phyloP scores from a whole-genome alignment of 2,113 vertebrate species.

The Tachysurus fulvidraco region DNA sequence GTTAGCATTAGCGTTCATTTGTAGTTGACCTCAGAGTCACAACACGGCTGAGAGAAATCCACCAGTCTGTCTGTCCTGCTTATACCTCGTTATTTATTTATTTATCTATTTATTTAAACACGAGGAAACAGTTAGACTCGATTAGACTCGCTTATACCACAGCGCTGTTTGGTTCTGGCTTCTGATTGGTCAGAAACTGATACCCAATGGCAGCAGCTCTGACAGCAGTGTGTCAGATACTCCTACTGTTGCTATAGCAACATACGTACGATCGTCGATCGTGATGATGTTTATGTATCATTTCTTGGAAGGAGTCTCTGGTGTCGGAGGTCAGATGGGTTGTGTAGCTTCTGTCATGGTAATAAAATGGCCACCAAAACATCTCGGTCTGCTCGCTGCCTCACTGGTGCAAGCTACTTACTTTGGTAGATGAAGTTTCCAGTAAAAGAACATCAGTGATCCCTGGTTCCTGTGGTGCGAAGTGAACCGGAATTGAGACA shows the following conservation, averaged over 20 bases:
- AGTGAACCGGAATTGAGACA: too few species aligned
- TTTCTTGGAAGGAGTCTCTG: neutral
- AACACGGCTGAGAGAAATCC: too few species aligned
- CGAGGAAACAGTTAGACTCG: neutral
- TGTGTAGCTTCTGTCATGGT: neutral
- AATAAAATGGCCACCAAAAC: neutral
- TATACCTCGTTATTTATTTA: too few species aligned
- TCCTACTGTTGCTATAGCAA: neutral
- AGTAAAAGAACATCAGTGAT: too few species aligned
- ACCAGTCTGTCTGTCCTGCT: neutral
- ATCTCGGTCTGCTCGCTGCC: too few species aligned
- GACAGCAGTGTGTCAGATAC: neutral
- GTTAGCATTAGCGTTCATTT: neutral
- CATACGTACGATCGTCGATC: neutral
- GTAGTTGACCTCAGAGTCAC: neutral
- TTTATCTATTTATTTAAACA: too few species aligned
- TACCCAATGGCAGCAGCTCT: neutral
- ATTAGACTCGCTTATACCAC: neutral
- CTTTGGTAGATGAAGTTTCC: too few species aligned
- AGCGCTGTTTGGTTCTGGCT: neutral
- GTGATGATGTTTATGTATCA: neutral
- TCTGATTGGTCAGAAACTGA: neutral
- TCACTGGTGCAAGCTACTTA: too few species aligned
- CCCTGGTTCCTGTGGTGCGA: too few species aligned
- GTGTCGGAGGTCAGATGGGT: neutral